These are phyloP conservation scores for Phaonia tiefii DNA, from an alignment of 2,888 invertebrate species.

Conservation along the genomic window DNA sequence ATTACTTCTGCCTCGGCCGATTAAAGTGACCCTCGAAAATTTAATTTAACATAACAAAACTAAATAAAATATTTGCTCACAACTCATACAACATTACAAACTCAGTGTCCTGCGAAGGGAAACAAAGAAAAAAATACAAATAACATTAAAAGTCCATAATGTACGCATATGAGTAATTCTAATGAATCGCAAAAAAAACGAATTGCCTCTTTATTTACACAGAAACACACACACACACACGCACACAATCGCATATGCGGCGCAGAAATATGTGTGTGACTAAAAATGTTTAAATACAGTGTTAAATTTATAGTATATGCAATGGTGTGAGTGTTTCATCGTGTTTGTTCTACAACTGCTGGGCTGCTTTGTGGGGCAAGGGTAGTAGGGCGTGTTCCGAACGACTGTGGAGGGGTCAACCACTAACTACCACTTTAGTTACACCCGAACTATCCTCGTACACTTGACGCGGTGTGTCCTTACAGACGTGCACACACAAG, in stretches of 20 bases:
- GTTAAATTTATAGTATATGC: too few species aligned
- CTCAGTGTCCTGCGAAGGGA: neutral
- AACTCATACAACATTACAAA: conserved; percentile 30
- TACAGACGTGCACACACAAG: neutral
- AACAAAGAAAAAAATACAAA: conserved; percentile 16
- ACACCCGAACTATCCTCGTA: neutral
- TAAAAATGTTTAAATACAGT: too few species aligned
- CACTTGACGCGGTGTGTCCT: conserved; percentile 28
- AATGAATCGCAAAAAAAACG: conserved; percentile 36
- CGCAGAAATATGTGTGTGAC: too few species aligned
- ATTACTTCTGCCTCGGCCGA: too few species aligned
- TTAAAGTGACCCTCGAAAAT: too few species aligned
- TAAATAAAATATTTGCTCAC: conserved; percentile 35
- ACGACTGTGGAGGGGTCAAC: conserved; percentile 55
- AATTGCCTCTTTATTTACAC: conserved; percentile 23
- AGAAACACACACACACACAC: neutral
- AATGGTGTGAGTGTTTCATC: neutral
- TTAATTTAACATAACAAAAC: conserved; percentile 36
- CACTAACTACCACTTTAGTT: conserved; percentile 52
- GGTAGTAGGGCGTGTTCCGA: conserved; percentile 58
- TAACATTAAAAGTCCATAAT: conserved; percentile 36
- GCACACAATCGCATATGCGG: neutral
- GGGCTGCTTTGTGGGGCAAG: conserved; percentile 55
- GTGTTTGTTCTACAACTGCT: neutral
- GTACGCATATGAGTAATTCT: conserved; percentile 38